A percentile compares a stretch with the other conserved stretches of the same genome.
Conservation (phyloP, 2,888 invertebrate genomes). For the Itoplectis maculator region DNA sequence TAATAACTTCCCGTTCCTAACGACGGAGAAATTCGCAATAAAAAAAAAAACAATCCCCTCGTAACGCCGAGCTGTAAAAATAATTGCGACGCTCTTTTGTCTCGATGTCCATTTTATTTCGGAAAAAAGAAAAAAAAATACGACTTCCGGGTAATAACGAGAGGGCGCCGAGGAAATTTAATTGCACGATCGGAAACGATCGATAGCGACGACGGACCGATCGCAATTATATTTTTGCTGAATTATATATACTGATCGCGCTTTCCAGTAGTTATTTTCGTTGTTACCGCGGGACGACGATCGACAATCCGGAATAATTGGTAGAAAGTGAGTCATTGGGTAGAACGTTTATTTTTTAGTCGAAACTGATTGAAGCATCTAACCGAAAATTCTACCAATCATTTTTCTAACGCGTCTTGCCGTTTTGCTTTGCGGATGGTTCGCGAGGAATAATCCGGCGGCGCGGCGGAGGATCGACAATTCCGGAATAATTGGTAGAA, state of each 20-base stretch:
- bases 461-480: too few relatives aligned
- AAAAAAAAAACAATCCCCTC: background rate
- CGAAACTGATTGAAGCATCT: background rate
- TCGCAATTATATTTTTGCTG: background rate
- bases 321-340: too few relatives aligned
- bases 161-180: background rate
- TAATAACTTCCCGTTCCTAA: conserved; percentile 34
- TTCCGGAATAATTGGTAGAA: too few relatives aligned
- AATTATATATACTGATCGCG: background rate
- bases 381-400: background rate
- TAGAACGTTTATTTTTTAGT: background rate
- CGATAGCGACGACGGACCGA: background rate
- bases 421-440: too few relatives aligned
- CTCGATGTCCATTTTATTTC: background rate
- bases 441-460: too few relatives aligned
- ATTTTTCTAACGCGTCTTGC: too few relatives aligned
- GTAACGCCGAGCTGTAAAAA: background rate
- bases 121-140: background rate
- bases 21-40: conserved; percentile 13
- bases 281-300: background rate
- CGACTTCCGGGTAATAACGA: conserved; percentile 34
- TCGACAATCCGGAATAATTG: too few relatives aligned
- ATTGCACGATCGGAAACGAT: background rate
- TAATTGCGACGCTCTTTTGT: background rate
- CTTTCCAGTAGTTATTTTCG: background rate